Percentiles rank a stretch among this genome's conserved stretches.
Conservation (phyloP, 2,113 vertebrate genomes). For the Oceanites oceanicus region DNA sequence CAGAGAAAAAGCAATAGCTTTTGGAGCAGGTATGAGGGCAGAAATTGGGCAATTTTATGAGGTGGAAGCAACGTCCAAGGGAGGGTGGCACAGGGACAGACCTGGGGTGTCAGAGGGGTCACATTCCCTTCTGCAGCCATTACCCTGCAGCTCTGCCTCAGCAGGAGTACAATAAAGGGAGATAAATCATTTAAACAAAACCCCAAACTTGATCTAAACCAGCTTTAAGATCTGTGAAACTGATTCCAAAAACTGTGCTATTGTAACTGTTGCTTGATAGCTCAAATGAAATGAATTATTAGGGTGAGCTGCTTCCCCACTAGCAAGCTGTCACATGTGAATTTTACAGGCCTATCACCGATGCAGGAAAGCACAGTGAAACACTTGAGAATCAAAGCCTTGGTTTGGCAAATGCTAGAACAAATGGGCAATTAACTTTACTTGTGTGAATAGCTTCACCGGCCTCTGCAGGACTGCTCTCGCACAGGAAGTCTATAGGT, state of each 20-base stretch:
- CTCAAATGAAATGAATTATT: slow-evolving; percentile 11
- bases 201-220: neutral
- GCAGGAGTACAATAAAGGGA: neutral
- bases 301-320: neutral
- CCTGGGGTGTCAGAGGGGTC: too few species aligned
- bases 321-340: slow-evolving; percentile 6
- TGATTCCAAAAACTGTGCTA: neutral
- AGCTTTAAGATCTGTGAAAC: slow-evolving; percentile 6
- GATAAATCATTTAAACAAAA: neutral
- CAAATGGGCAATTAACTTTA: slow-evolving; percentile 43
- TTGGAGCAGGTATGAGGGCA: neutral
- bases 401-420: slow-evolving; percentile 33
- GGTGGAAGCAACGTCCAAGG: neutral
- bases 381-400: slow-evolving; percentile 42
- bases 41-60: neutral
- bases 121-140: neutral
- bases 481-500: slow-evolving; percentile 37
- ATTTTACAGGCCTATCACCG: neutral
- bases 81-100: neutral
- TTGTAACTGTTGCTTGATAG: neutral
- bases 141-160: neutral
- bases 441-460: neutral
- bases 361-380: neutral
- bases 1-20: neutral
- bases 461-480: neutral